These are phyloP conservation scores for Tanytarsus gracilentus DNA, from an alignment of 2,888 invertebrate genomes.

Conservation along the genomic window DNA sequence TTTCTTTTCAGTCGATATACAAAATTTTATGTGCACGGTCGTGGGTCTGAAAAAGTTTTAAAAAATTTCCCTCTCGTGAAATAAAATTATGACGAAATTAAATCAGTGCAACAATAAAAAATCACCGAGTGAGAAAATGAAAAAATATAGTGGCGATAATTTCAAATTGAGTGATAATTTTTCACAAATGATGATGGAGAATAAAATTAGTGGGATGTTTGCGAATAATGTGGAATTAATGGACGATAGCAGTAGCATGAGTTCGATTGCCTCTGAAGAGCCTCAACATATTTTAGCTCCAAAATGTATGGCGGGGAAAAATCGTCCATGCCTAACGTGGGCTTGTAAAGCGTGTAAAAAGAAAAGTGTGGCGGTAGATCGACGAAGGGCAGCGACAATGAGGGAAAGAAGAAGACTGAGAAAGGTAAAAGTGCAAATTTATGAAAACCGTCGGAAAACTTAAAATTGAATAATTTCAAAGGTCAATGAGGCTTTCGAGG, in stretches of 20 bases:
- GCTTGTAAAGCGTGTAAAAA: constrained; percentile 96
- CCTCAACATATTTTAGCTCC: constrained; percentile 44
- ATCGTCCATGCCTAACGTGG: constrained; percentile 83
- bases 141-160: too few relatives aligned
- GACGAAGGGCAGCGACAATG: constrained; percentile 94
- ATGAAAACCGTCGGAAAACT: constrained; percentile 9
- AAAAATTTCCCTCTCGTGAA: too few relatives aligned
- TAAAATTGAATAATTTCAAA: constrained; percentile 36
- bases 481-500: constrained; percentile 98
- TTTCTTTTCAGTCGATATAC: too few relatives aligned
- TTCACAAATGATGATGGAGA: constrained; percentile 10
- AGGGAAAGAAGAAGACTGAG: constrained; percentile 83
- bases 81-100: too few relatives aligned
- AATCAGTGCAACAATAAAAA: too few relatives aligned
- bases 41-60: too few relatives aligned
- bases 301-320: constrained; percentile 43
- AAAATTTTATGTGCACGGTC: too few relatives aligned
- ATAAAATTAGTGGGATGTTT: constrained; percentile 24
- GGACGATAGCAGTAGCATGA: constrained; percentile 42
- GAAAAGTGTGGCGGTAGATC: constrained; percentile 89
- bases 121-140: too few relatives aligned
- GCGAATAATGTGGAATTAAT: constrained; percentile 31
- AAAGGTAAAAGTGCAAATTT: constrained; percentile 56
- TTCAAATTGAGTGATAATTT: constrained; percentile 6
- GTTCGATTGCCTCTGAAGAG: constrained; percentile 32